Evolutionary conservation across 2,888 invertebrate species (phyloP).

Genomic region (Myopa tessellatipennis): DNA sequence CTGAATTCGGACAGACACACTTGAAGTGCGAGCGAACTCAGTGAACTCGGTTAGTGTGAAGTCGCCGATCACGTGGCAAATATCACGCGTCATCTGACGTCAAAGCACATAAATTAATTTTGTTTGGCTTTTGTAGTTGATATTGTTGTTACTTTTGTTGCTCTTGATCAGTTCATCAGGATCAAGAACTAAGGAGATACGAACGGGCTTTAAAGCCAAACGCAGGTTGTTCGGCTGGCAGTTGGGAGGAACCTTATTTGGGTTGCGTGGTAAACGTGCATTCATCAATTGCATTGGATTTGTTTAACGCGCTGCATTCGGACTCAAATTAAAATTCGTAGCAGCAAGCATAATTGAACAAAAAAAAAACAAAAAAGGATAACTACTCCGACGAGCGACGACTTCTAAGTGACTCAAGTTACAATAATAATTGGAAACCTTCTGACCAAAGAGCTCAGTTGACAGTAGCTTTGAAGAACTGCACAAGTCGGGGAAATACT

Average conservation of each 20-base stretch:
- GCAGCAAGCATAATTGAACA: slow-evolving; percentile 56
- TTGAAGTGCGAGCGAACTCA: not conserved
- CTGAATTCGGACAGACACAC: not conserved
- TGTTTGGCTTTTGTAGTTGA: slow-evolving; percentile 3
- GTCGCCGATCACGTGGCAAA: slow-evolving; percentile 49
- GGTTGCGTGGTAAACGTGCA: slow-evolving; percentile 61
- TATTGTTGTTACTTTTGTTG: not conserved
- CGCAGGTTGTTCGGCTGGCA: not conserved
- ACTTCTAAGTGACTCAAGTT: slow-evolving; percentile 19
- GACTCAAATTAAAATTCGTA: slow-evolving; percentile 60
- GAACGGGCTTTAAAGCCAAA: not conserved
- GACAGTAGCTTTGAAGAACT: not conserved
- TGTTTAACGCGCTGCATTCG: slow-evolving; percentile 53
- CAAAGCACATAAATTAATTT: slow-evolving; percentile 40
- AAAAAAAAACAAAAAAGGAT: slow-evolving; percentile 2
- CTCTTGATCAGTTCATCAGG: not conserved
- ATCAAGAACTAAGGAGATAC: not conserved
- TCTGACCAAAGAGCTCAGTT: not conserved
- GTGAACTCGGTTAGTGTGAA: slow-evolving; percentile 24
- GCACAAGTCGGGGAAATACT: not conserved
- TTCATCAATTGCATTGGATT: slow-evolving; percentile 60
- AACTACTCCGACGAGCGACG: not conserved
- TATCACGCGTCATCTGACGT: slow-evolving; percentile 47
- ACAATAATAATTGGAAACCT: slow-evolving; percentile 12
- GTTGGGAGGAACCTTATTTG: slow-evolving; percentile 35